A percentile compares a stretch with the other conserved stretches of the same genome.
phyloP scores from a whole-genome alignment of 2,113 vertebrate species.

The Dendrocopos noguchii region DNA sequence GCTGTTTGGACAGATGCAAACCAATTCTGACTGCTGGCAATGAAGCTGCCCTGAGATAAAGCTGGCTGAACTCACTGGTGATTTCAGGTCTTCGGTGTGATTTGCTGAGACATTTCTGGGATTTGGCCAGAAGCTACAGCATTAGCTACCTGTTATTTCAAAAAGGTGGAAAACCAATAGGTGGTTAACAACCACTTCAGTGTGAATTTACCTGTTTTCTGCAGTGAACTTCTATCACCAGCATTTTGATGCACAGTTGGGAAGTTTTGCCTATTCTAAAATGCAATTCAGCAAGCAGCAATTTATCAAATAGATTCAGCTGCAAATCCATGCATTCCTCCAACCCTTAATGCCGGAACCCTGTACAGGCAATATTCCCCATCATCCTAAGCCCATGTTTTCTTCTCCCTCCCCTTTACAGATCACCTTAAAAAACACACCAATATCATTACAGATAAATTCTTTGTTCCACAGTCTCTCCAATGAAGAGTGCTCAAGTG shows the following conservation, averaged over 20 bases:
- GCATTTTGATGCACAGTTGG: not conserved
- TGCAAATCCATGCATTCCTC: not conserved
- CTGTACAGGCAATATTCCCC: not conserved
- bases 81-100: not conserved
- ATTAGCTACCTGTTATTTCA: not conserved
- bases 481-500: constrained; percentile 30
- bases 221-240: not conserved
- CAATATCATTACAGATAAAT: not conserved
- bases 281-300: not conserved
- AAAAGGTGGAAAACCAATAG: not conserved
- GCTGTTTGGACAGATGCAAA: not conserved
- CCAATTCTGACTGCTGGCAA: not conserved
- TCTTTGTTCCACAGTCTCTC: not conserved
- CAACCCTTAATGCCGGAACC: not conserved
- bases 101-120: constrained; percentile 6
- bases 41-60: not conserved
- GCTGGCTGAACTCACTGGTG: not conserved
- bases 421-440: not conserved
- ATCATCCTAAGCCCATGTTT: not conserved
- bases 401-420: not conserved
- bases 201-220: not conserved
- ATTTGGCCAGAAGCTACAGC: not conserved
- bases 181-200: not conserved
- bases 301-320: not conserved
- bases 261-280: not conserved